These are phyloP conservation scores for Yponomeuta malinellus DNA, from an alignment of 2,888 invertebrate species.

Conservation along the genomic window DNA sequence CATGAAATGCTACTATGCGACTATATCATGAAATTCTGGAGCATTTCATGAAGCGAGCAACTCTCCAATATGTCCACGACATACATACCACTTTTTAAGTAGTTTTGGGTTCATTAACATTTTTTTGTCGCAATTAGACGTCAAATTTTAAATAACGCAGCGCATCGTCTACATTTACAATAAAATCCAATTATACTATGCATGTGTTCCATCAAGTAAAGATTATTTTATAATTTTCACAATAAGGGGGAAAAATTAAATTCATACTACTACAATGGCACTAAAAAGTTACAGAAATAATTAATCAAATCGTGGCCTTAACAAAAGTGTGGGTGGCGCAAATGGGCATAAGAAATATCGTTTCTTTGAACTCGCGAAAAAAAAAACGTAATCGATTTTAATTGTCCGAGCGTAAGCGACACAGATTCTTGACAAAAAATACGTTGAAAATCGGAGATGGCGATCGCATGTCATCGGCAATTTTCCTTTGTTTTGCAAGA, in stretches of 20 bases:
- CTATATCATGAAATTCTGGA: no score
- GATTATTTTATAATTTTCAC: background rate
- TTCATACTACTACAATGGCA: background rate
- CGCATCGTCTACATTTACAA: background rate
- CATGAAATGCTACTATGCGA: no score
- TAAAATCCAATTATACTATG: background rate
- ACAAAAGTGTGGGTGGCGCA: conserved; percentile 30
- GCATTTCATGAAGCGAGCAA: no score
- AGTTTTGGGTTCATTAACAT: no score
- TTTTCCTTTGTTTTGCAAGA: conserved; percentile 2
- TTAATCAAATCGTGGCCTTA: background rate
- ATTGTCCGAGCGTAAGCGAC: conserved; percentile 24
- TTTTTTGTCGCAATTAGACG: no score
- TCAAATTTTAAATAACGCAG: no score
- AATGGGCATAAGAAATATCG: conserved; percentile 28
- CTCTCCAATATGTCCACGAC: no score
- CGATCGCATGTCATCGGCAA: conserved; percentile 22
- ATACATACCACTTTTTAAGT: no score
- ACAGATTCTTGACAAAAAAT: conserved; percentile 31
- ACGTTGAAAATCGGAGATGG: conserved; percentile 5
- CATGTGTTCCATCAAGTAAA: background rate
- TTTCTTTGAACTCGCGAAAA: conserved; percentile 22
- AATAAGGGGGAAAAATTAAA: background rate
- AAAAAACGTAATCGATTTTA: conserved; percentile 21
- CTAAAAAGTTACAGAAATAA: background rate